Percentiles rank a stretch among this genome's conserved stretches.
Evolutionary conservation across 1,140 invertebrate genomes (phyloP).

Genomic region (Armadillidium nasatum): DNA sequence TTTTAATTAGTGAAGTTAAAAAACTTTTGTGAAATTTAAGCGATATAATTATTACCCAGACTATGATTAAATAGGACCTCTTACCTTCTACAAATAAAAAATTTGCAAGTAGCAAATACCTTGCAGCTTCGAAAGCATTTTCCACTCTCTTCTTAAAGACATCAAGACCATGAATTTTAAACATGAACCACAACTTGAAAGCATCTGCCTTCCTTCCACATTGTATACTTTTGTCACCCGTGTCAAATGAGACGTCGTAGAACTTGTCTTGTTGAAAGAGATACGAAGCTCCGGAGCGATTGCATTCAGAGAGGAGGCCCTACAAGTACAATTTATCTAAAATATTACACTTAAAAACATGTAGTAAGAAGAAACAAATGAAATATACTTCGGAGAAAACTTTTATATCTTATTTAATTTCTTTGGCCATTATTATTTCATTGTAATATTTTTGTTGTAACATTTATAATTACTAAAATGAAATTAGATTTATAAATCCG

Average conservation of each 20-base stretch:
- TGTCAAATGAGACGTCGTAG: constrained; percentile 83
- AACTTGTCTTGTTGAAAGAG: constrained; percentile 90
- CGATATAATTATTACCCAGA: neutral
- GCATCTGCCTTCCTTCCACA: constrained; percentile 90
- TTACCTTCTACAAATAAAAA: neutral
- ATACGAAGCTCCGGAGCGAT: constrained; percentile 73
- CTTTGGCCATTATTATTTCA: too few species aligned
- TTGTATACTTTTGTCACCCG: constrained; percentile 87
- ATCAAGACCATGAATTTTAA: constrained; percentile 66
- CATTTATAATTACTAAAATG: too few species aligned
- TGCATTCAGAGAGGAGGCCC: constrained; percentile 64
- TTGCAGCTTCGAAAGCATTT: constrained; percentile 58
- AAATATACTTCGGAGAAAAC: too few species aligned
- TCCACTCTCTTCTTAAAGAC: constrained; percentile 60
- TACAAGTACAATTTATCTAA: constrained; percentile 22
- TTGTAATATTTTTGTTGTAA: too few species aligned
- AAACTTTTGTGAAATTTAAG: too few species aligned
- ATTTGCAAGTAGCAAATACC: constrained; percentile 45
- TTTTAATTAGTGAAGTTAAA: too few species aligned
- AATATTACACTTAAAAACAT: too few species aligned
- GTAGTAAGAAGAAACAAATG: too few species aligned
- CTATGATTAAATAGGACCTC: neutral
- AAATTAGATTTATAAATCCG: too few species aligned
- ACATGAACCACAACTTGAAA: constrained; percentile 90
- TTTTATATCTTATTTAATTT: too few species aligned